Conservation (phyloP, 2,888 invertebrate species). For the Timandra comae region DNA sequence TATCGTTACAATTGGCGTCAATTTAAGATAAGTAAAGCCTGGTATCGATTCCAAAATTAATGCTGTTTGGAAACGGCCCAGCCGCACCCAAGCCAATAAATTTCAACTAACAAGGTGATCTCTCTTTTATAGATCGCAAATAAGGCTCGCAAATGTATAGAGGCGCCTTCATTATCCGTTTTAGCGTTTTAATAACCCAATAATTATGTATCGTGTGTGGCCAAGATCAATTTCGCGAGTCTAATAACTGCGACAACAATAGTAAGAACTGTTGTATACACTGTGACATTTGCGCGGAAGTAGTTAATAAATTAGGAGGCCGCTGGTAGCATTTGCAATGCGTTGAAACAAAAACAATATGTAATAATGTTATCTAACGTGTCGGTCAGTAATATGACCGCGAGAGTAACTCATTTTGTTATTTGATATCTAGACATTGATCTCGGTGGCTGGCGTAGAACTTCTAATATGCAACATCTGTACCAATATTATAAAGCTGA, state of each 20-base stretch:
- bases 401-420: constrained; percentile 3
- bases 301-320: constrained; percentile 43
- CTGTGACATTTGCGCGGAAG: constrained; percentile 29
- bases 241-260: constrained; percentile 47
- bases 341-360: constrained; percentile 40
- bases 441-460: constrained; percentile 4
- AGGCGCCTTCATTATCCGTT: constrained; percentile 21
- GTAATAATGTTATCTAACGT: constrained; percentile 24
- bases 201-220: constrained; percentile 16
- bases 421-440: constrained; percentile 5
- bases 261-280: constrained; percentile 19
- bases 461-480: too few relatives aligned
- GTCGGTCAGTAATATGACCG: constrained; percentile 15
- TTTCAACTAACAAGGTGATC: constrained; percentile 18
- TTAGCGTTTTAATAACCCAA: constrained; percentile 17
- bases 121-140: constrained; percentile 15
- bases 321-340: constrained; percentile 39
- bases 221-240: constrained; percentile 28
- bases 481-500: too few relatives aligned
- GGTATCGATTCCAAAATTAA: constrained; percentile 20
- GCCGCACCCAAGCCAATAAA: constrained; percentile 22
- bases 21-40: constrained; percentile 3
- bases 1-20: too few relatives aligned
- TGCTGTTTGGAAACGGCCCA: constrained; percentile 17
- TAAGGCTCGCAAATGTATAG: constrained; percentile 16